Evolutionary conservation across 2,113 vertebrate genomes (phyloP).

Genomic region (Apodemus sylvaticus): DNA sequence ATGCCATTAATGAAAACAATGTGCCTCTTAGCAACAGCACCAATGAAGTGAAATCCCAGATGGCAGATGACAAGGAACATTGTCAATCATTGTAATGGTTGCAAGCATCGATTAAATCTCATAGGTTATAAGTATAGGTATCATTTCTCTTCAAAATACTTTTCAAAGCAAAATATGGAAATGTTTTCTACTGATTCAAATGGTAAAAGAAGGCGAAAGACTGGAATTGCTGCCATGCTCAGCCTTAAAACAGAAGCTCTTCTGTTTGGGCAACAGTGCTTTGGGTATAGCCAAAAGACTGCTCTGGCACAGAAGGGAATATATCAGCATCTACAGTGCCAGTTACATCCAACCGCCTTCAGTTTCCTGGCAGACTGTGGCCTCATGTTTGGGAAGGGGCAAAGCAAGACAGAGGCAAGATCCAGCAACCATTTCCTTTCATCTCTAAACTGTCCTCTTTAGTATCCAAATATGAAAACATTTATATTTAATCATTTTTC

Average conservation of each 20-base stretch:
- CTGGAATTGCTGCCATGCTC: conserved; percentile 74
- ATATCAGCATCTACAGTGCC: conserved; percentile 79
- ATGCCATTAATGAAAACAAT: conserved; percentile 61
- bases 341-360: conserved; percentile 78
- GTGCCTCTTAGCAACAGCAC: conserved; percentile 41
- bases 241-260: conserved; percentile 72
- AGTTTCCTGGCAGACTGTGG: conserved; percentile 55
- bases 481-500: conserved; percentile 73
- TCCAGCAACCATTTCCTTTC: conserved; percentile 69
- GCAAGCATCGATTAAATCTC: conserved; percentile 24
- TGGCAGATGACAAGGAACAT: not conserved
- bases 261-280: conserved; percentile 79
- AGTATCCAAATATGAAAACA: conserved; percentile 72
- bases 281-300: conserved; percentile 76
- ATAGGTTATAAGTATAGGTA: conserved; percentile 65
- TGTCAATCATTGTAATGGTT: conserved; percentile 1
- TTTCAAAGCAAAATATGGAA: conserved; percentile 69
- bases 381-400: conserved; percentile 50
- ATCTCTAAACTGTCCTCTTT: conserved; percentile 70
- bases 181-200: conserved; percentile 71
- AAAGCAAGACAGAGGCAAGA: conserved; percentile 53
- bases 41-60: conserved; percentile 13
- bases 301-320: conserved; percentile 77
- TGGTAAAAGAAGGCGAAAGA: conserved; percentile 74
- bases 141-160: conserved; percentile 60